Percentiles rank a stretch among this genome's conserved stretches.
Conservation (phyloP, 2,888 invertebrate genomes). For the Cosmorhoe ocellata region DNA sequence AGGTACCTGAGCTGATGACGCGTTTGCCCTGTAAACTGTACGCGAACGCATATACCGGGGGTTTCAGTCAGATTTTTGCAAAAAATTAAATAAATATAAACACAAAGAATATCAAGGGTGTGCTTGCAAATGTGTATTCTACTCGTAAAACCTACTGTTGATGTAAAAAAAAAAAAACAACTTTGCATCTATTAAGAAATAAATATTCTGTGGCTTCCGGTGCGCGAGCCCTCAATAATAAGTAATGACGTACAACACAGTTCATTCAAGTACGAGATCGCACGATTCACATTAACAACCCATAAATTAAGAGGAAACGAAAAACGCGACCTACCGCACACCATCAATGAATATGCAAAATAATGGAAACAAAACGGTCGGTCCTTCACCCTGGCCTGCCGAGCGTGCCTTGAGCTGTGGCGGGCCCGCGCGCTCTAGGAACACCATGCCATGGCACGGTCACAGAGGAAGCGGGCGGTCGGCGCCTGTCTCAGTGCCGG, state of each 20-base stretch:
- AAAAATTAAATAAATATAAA: no score
- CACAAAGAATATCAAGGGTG: no score
- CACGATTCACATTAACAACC: constrained; percentile 39
- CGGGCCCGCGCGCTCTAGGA: constrained; percentile 7
- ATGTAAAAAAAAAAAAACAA: no score
- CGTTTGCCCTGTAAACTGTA: no score
- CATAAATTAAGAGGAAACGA: constrained; percentile 46
- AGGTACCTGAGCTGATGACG: no score
- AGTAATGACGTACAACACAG: constrained; percentile 30
- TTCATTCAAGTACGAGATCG: constrained; percentile 27
- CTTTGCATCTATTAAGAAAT: no score
- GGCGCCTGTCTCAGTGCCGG: no score
- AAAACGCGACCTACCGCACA: constrained; percentile 59
- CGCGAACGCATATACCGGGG: no score
- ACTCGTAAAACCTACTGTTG: no score
- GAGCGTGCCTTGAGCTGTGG: constrained; percentile 19
- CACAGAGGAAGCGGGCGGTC: neutral
- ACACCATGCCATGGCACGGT: neutral
- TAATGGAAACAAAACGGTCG: constrained; percentile 49
- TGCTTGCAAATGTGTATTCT: no score
- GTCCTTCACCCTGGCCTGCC: constrained; percentile 33
- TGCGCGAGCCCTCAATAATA: constrained; percentile 28
- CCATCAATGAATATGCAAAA: constrained; percentile 56
- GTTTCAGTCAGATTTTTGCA: no score
- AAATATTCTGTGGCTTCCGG: neutral